Conservation (phyloP, 2,797 vertebrate species). For the Smutsia gigantea region DNA sequence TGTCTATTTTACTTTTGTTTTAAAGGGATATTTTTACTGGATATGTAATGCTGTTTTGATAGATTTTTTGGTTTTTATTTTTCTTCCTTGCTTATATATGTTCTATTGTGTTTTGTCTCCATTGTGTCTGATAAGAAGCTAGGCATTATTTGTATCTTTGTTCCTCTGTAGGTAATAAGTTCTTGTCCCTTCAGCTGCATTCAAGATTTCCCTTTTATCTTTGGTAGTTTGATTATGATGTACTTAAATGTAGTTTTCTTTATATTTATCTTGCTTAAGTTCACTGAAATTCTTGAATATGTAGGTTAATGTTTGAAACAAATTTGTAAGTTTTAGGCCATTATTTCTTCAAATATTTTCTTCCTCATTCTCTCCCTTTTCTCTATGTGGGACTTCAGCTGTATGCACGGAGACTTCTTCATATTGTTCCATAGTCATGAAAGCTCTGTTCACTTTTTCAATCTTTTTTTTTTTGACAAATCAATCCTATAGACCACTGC, state of each 20-base stretch:
- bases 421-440: background rate
- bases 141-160: background rate
- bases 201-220: background rate
- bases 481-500: background rate
- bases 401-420: background rate
- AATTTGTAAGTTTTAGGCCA: background rate
- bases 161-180: background rate
- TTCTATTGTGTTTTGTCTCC: background rate
- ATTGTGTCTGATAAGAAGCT: background rate
- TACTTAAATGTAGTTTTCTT: background rate
- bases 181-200: background rate
- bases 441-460: background rate
- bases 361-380: background rate
- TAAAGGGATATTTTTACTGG: background rate
- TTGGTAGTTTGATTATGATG: background rate
- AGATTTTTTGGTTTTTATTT: background rate
- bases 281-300: background rate
- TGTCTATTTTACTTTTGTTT: background rate
- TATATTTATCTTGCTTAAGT: background rate
- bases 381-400: background rate
- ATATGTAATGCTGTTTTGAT: background rate
- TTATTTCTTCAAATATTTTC: conserved; percentile 1
- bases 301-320: background rate
- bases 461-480: background rate
- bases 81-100: background rate